Conservation (phyloP, 2,888 invertebrate species). For the Bhutanitis thaidina region DNA sequence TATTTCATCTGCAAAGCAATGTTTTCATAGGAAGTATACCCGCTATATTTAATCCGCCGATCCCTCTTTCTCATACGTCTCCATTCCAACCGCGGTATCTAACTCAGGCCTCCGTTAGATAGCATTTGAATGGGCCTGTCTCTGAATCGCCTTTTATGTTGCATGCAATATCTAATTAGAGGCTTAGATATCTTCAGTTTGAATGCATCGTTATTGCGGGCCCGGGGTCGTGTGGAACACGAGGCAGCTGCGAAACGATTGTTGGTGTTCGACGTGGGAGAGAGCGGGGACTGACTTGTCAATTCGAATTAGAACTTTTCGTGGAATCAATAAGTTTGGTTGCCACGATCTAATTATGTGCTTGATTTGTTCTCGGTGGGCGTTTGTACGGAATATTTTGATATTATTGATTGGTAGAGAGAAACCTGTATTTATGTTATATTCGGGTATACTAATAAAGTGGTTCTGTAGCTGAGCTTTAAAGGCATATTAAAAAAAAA, state of each 20-base stretch:
- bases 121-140: slow-evolving; percentile 58
- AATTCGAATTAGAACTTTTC: slow-evolving; percentile 1
- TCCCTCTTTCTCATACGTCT: slow-evolving; percentile 16
- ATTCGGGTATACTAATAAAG: too few relatives aligned
- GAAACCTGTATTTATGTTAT: too few relatives aligned
- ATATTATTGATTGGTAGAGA: too few relatives aligned
- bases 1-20: slow-evolving; percentile 6
- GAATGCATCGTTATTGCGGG: slow-evolving; percentile 60
- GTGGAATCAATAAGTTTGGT: slow-evolving; percentile 9
- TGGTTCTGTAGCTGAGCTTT: too few relatives aligned
- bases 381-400: not conserved
- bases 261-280: slow-evolving; percentile 3
- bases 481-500: too few relatives aligned
- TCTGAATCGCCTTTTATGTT: slow-evolving; percentile 50
- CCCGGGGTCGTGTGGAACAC: slow-evolving; percentile 39
- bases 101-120: slow-evolving; percentile 3
- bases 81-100: slow-evolving; percentile 22
- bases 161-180: slow-evolving; percentile 60
- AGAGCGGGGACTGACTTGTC: slow-evolving; percentile 3
- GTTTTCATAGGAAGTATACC: slow-evolving; percentile 4
- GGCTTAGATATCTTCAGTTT: slow-evolving; percentile 38
- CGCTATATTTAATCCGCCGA: slow-evolving; percentile 13
- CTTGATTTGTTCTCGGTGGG: not conserved
- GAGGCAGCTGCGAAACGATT: slow-evolving; percentile 18
- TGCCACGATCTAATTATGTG: not conserved